Percentiles rank a stretch among this genome's conserved stretches.
Evolutionary conservation across 2,888 invertebrate genomes (phyloP).

Genomic region (Crocallis elinguaria): DNA sequence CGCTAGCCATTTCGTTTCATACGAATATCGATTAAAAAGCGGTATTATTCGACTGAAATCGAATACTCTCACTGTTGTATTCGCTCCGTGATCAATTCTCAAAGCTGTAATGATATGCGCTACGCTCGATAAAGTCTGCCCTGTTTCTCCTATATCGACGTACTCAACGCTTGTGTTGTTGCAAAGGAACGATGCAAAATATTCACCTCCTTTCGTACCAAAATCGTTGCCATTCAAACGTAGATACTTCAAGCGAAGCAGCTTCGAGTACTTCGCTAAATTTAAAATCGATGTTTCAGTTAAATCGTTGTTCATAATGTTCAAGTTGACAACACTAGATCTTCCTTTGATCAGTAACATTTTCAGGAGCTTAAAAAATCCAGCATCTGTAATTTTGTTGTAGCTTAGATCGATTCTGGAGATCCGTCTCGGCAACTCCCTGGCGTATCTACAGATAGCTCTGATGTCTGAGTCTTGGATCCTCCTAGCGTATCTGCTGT

Average conservation of each 20-base stretch:
- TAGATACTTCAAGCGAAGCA: constrained; percentile 77
- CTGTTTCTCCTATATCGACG: constrained; percentile 84
- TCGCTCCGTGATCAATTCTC: constrained; percentile 65
- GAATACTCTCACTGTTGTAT: constrained; percentile 63
- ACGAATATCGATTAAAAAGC: constrained; percentile 65
- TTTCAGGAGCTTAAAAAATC: constrained; percentile 72
- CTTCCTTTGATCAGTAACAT: constrained; percentile 68
- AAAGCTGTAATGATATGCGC: constrained; percentile 80
- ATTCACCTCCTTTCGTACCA: constrained; percentile 79
- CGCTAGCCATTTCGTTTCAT: constrained; percentile 78
- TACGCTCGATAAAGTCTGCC: constrained; percentile 82
- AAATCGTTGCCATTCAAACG: constrained; percentile 86
- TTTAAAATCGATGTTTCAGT: constrained; percentile 66
- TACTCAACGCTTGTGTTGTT: constrained; percentile 73
- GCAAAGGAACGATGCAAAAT: constrained; percentile 77
- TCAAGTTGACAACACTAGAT: constrained; percentile 79
- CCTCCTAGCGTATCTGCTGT: constrained; percentile 69
- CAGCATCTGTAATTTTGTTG: constrained; percentile 82
- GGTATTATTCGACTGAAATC: constrained; percentile 72
- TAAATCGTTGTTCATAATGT: constrained; percentile 84
- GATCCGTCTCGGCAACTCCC: constrained; percentile 69
- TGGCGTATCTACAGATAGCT: constrained; percentile 77
- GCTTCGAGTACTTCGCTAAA: constrained; percentile 62
- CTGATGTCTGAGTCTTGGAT: constrained; percentile 77
- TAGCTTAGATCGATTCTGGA: constrained; percentile 81